phyloP scores from a whole-genome alignment of 2,888 invertebrate genomes.

The Heliconius cydno region DNA sequence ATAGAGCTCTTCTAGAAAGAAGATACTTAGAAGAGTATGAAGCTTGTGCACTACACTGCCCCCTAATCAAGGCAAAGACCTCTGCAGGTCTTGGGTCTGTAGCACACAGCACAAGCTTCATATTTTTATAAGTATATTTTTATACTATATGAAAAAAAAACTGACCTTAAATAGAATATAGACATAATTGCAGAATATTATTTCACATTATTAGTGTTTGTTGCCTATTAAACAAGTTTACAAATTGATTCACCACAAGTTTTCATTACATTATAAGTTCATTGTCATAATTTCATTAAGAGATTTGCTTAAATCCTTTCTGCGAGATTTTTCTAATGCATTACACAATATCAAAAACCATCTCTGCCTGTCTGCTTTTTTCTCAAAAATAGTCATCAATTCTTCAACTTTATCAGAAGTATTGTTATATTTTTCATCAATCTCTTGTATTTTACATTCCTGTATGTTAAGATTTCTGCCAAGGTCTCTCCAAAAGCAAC shows the following conservation, averaged over 20 bases:
- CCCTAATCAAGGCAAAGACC: too few species aligned
- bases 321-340: slow-evolving; percentile 66
- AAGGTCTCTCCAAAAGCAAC: slow-evolving; percentile 69
- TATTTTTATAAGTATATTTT: too few species aligned
- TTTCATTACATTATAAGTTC: slow-evolving; percentile 58
- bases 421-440: slow-evolving; percentile 58
- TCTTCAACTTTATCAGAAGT: slow-evolving; percentile 59
- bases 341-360: slow-evolving; percentile 72
- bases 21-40: too few species aligned
- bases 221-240: background rate
- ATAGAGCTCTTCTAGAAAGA: too few species aligned
- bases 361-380: slow-evolving; percentile 63
- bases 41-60: too few species aligned
- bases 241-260: background rate
- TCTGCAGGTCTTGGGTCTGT: too few species aligned
- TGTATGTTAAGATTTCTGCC: slow-evolving; percentile 68
- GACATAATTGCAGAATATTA: background rate
- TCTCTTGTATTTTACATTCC: slow-evolving; percentile 69
- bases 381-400: slow-evolving; percentile 60
- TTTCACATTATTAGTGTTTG: background rate
- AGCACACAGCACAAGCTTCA: too few species aligned
- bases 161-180: background rate
- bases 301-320: slow-evolving; percentile 66
- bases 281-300: slow-evolving; percentile 70
- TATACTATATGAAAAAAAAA: too few species aligned